Evolutionary conservation across 2,797 vertebrate species (phyloP), one percentile per base, ranked within the genome.

Genomic region (Apodemus agrarius): DNA sequence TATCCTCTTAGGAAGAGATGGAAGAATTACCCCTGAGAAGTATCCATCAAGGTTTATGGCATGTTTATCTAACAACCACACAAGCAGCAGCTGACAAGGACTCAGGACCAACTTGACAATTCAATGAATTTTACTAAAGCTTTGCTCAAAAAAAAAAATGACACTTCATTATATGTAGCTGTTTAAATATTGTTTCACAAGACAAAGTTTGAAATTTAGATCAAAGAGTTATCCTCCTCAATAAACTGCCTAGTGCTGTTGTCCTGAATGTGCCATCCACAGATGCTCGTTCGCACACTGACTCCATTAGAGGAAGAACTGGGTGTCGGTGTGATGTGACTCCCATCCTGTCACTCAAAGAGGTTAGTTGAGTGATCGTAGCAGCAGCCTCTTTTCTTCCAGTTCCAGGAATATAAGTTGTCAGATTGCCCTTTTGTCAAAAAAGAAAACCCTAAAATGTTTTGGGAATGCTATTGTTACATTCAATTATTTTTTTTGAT

Each of bases 211-310:
- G 75, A 16, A 29, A 49, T 49, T 49, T 78, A 46, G 43, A 78
- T 26, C 75, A 49, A 78, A 49, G 43, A 78, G 43, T 31, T 46
- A 78, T 49, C 13, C 75, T 49, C 75, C 43, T 49, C 29, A 9
- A 43, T 49, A 31, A 43, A 49, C 29, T 9, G 26, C 46, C 75
- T 76, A 29, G 2, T 76, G 43, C 6, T 46, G 40, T 46, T 76
- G 29, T 29, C 24, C 14, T 46, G 74, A 76, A 8, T 29, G 40
- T 76, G 24, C 40, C 43, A 29, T 76, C 11, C 16, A 46, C 24
- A 29, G 74, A 43, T 75, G 24, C 6, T 26, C 5, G 1, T 31
- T 49, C 1, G 0, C 2, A 6, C 26, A 9, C 9, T 14, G 75
- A 78, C 26, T 78, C 43, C 75, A 49, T 78, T 29, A 29, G 43